Evolutionary conservation across 2,113 vertebrate genomes (phyloP).

Genomic region (Lepus timidus): DNA sequence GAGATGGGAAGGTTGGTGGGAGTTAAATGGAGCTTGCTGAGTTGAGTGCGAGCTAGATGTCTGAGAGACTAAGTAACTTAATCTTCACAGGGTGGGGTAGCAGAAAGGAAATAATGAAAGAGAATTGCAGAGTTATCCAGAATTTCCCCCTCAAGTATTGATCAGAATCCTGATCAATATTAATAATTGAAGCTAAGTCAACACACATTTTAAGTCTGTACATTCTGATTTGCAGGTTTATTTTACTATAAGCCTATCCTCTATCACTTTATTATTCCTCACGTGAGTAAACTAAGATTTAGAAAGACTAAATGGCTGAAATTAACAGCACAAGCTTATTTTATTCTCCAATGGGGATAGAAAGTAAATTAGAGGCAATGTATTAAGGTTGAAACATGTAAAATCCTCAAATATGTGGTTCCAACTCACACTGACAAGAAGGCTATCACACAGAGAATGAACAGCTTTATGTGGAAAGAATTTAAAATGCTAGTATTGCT

Average conservation of each 20-base stretch:
- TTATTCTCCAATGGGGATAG: background rate
- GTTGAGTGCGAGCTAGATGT: background rate
- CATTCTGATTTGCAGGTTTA: background rate
- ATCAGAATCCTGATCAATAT: background rate
- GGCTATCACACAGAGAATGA: background rate
- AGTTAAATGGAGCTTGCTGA: fast-evolving
- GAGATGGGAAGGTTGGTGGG: fast-evolving
- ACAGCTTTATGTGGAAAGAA: background rate
- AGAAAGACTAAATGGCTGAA: background rate
- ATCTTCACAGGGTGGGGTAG: background rate
- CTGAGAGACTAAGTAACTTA: background rate
- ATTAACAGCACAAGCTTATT: background rate
- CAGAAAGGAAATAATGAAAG: fast-evolving
- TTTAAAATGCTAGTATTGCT: background rate
- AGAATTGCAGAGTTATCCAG: background rate
- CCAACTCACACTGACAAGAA: background rate
- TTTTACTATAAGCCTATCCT: background rate
- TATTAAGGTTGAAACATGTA: background rate
- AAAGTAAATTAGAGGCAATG: background rate
- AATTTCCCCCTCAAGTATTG: background rate
- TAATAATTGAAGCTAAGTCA: background rate
- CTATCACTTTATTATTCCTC: background rate
- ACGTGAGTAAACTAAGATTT: background rate
- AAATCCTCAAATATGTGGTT: background rate
- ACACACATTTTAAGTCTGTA: background rate